Evolutionary conservation across 1,140 invertebrate genomes (phyloP), one percentile per base, ranked within the genome.

Genomic region (Helicoverpa zea): DNA sequence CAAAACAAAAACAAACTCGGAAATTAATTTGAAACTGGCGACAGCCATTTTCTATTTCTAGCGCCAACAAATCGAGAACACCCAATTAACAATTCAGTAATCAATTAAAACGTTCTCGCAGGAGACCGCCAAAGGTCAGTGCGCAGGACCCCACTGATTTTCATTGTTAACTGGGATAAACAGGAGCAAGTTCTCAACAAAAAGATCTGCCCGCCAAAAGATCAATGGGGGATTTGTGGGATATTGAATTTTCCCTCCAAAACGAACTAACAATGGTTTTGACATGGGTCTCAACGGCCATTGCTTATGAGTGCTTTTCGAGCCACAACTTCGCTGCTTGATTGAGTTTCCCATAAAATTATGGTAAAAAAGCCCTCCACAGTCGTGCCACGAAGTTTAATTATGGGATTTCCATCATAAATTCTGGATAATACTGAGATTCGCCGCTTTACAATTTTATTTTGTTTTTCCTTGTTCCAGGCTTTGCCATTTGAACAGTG

Each of bases 341-440:
- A 91, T 87, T 88, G 88, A 87, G 85, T 87, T 90, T 87, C 85
- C 80, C 84, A 80, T 86, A 87, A 89, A 84, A 83, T 66, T 59
- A 68, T 58, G 54, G 23, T 35, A 64, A 56, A 64, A 56, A 75
- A 83, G 70, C 54, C 30, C 43, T 13, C 16, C 13, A 12, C 29
- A 51, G 58, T 63, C 47, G 51, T 68, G 54, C 51, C n/a, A 81
- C 83, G 64, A 84, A 87, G 77, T 85, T 87, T 88, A 89, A 88
- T 89, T 84, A 86, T 70, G 74, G 79, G 83, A 87, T 54, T 88
- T 87, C 82, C 49, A 64, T 54, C 82, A 84, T 86, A 84, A 86
- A 86, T 83, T 84, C 64, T 79, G 80, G 79, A 74, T 81, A 81
- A 75, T 59, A 81, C 63, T 61, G 12, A 43, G 54, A 18, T 43